These are phyloP conservation scores for Bryconaethiops microstoma DNA, from an alignment of 2,797 vertebrate genomes.

Conservation along the genomic window DNA sequence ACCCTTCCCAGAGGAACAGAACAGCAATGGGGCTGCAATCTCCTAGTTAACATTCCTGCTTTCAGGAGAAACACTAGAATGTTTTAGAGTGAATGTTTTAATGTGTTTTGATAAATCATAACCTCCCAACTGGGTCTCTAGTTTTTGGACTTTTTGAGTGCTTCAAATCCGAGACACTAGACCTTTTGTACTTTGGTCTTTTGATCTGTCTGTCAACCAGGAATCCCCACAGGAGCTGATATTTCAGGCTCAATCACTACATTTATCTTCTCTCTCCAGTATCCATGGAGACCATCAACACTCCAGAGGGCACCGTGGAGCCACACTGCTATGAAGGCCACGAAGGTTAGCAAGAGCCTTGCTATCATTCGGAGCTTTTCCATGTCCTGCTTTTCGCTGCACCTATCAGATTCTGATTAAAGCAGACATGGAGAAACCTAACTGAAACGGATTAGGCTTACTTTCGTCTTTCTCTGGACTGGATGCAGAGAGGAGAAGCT, in stretches of 20 bases:
- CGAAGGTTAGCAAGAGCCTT: neutral
- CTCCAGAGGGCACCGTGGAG: constrained; percentile 3
- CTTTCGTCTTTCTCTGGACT: neutral
- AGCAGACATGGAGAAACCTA: neutral
- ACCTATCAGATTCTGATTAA: neutral
- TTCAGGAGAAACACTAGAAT: too few species aligned
- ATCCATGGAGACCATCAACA: constrained; percentile 58
- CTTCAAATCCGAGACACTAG: neutral
- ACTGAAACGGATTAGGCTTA: neutral
- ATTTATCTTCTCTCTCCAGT: constrained; percentile 26
- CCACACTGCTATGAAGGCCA: constrained; percentile 1
- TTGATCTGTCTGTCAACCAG: constrained; percentile 8
- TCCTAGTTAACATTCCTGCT: too few species aligned
- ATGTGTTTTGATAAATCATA: too few species aligned
- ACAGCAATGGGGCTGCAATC: too few species aligned
- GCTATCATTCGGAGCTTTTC: neutral
- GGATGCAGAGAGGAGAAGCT: neutral
- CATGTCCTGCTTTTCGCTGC: neutral
- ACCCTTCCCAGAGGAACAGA: too few species aligned
- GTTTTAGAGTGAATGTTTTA: too few species aligned
- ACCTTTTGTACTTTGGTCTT: constrained; percentile 24
- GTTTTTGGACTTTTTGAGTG: too few species aligned
- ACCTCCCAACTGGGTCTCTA: too few species aligned
- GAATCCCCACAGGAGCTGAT: constrained; percentile 34
- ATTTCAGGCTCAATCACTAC: constrained; percentile 38